These are phyloP conservation scores for Actinia tenebrosa DNA, from an alignment of 64 coral and sea anemone genomes.

Conservation along the genomic window DNA sequence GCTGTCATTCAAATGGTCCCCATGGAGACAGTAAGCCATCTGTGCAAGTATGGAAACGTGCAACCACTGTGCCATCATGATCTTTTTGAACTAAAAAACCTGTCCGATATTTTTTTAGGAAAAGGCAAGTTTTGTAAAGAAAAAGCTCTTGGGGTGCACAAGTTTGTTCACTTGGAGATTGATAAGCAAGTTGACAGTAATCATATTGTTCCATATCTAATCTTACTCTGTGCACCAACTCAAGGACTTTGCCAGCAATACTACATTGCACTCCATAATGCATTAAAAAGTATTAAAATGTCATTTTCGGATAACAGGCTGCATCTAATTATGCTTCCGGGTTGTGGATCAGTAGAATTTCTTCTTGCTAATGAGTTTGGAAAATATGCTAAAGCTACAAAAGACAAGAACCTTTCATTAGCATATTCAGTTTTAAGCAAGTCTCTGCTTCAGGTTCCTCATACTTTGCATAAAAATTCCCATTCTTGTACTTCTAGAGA, in stretches of 20 bases:
- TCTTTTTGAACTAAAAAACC: neutral
- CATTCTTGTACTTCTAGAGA: neutral
- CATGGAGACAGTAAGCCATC: constrained; percentile 43
- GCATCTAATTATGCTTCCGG: constrained; percentile 39
- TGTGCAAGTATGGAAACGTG: constrained; percentile 51
- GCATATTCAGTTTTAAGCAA: constrained; percentile 60
- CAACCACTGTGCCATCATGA: constrained; percentile 38
- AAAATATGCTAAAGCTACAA: constrained; percentile 1
- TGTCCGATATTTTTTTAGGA: constrained; percentile 50
- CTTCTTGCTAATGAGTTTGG: constrained; percentile 45
- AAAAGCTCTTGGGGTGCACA: constrained; percentile 43
- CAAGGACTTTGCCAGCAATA: constrained; percentile 76
- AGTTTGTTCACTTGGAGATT: constrained; percentile 52
- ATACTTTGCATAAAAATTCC: constrained; percentile 60
- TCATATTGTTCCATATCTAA: neutral
- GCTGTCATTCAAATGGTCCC: constrained; percentile 90
- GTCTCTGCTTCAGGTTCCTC: constrained; percentile 52
- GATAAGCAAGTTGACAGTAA: neutral
- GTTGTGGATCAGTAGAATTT: constrained; percentile 71
- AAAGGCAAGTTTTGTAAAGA: constrained; percentile 56
- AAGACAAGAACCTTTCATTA: constrained; percentile 26
- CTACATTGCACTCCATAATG: constrained; percentile 62
- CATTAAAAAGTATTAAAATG: constrained; percentile 72
- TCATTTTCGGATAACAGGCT: constrained; percentile 38
- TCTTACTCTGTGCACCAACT: constrained; percentile 76